These are phyloP conservation scores for Neoseiulus cucumeris DNA, from an alignment of 1,140 invertebrate species.

Conservation along the genomic window DNA sequence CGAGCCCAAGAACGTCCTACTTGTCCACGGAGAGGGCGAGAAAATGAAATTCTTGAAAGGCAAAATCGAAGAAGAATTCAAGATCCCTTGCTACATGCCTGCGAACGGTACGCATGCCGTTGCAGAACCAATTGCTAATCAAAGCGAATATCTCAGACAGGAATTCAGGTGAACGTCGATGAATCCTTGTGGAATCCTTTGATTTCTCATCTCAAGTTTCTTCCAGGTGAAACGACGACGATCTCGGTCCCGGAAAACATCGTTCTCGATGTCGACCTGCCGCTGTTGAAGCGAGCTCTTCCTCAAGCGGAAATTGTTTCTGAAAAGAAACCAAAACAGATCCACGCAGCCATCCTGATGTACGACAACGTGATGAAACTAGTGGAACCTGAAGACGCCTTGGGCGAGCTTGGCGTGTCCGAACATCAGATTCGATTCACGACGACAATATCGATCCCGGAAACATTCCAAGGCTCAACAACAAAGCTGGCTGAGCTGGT, in stretches of 20 bases:
- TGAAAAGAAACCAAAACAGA: not conserved
- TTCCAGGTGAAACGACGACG: constrained; percentile 38
- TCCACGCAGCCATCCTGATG: not conserved
- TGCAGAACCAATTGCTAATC: too few species aligned
- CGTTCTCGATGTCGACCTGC: constrained; percentile 66
- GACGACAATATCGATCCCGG: constrained; percentile 61
- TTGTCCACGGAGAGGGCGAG: constrained; percentile 70
- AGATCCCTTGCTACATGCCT: constrained; percentile 73
- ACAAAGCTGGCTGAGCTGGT: not conserved
- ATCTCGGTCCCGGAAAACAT: constrained; percentile 69
- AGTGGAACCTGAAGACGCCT: constrained; percentile 68
- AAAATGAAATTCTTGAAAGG: constrained; percentile 86
- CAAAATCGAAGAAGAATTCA: constrained; percentile 60
- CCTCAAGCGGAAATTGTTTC: constrained; percentile 12
- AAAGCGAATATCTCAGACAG: too few species aligned
- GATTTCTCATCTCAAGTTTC: not conserved
- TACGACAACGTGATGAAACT: constrained; percentile 38
- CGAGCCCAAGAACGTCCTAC: constrained; percentile 85
- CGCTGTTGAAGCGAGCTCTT: constrained; percentile 38
- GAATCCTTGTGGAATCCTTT: not conserved
- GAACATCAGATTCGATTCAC: constrained; percentile 59
- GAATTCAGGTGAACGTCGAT: too few species aligned
- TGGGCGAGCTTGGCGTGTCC: constrained; percentile 66
- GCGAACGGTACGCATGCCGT: constrained; percentile 53
- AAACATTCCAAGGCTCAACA: constrained; percentile 34